phyloP scores from a whole-genome alignment of 1,140 invertebrate genomes.

The Drosophila orena region DNA sequence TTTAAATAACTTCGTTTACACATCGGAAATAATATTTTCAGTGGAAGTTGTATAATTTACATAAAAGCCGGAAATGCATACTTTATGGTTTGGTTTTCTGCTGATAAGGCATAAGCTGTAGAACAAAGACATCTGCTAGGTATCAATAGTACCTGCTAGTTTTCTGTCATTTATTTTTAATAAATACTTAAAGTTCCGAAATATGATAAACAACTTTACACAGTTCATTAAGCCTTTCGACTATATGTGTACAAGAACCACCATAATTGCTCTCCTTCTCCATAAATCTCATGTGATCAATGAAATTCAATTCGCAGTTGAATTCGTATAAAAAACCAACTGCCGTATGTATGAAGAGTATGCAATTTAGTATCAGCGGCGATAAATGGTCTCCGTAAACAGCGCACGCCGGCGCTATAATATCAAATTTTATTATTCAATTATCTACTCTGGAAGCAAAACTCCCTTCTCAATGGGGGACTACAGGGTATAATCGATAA shows the following conservation, averaged over 20 bases:
- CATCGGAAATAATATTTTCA: no score
- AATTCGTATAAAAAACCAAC: neutral
- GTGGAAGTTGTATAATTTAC: no score
- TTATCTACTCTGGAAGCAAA: neutral
- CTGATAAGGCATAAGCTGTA: no score
- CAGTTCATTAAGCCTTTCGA: neutral
- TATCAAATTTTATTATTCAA: no score
- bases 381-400: conserved; percentile 29
- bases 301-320: neutral
- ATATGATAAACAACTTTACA: conserved; percentile 1
- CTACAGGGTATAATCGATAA: conserved; percentile 8
- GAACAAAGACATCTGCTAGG: no score
- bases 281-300: neutral
- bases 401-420: neutral
- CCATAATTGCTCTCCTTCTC: neutral
- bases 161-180: neutral
- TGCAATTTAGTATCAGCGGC: neutral
- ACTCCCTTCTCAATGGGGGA: neutral
- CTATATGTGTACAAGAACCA: neutral
- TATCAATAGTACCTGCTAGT: neutral
- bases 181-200: neutral
- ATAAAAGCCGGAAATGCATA: no score
- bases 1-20: no score
- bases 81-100: no score
- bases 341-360: conserved; percentile 6